Evolutionary conservation across 2,888 invertebrate genomes (phyloP).

Genomic region (Halictus ligatus): DNA sequence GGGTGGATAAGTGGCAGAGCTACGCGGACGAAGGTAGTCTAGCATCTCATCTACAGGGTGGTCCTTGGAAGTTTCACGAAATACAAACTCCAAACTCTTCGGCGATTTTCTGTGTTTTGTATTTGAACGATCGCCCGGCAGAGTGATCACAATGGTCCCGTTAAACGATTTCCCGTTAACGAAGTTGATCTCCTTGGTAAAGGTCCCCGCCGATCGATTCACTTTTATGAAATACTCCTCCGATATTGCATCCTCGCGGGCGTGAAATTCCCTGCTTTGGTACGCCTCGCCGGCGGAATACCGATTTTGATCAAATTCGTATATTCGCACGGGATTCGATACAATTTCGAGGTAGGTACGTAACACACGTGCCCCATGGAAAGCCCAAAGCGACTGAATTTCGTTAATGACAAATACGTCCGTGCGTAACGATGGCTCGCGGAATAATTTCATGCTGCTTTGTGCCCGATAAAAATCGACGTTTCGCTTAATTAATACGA

Average conservation of each 20-base stretch:
- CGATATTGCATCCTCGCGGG: not conserved
- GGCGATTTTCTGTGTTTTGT: not conserved
- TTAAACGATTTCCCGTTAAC: not conserved
- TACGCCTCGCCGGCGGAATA: slow-evolving; percentile 5
- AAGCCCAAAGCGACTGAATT: slow-evolving; percentile 30
- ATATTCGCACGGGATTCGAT: slow-evolving; percentile 21
- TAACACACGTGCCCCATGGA: slow-evolving; percentile 11
- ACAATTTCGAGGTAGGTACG: slow-evolving; percentile 10
- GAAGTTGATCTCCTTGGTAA: not conserved
- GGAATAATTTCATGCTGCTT: slow-evolving; percentile 12
- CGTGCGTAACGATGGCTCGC: slow-evolving; percentile 17
- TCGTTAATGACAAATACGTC: slow-evolving; percentile 36
- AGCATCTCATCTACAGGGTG: slow-evolving; percentile 15
- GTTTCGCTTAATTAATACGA: slow-evolving; percentile 41
- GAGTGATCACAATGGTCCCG: not conserved
- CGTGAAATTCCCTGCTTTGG: slow-evolving; percentile 18
- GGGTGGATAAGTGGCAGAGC: slow-evolving; percentile 54
- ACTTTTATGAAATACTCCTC: not conserved
- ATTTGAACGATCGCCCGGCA: not conserved
- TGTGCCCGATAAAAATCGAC: slow-evolving; percentile 14
- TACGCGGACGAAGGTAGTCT: slow-evolving; percentile 35
- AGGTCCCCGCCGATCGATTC: not conserved
- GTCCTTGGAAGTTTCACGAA: not conserved
- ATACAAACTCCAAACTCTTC: not conserved
- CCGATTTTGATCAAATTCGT: slow-evolving; percentile 42